Evolutionary conservation across 2,797 vertebrate species (phyloP).

Genomic region (Takifugu ocellatus): DNA sequence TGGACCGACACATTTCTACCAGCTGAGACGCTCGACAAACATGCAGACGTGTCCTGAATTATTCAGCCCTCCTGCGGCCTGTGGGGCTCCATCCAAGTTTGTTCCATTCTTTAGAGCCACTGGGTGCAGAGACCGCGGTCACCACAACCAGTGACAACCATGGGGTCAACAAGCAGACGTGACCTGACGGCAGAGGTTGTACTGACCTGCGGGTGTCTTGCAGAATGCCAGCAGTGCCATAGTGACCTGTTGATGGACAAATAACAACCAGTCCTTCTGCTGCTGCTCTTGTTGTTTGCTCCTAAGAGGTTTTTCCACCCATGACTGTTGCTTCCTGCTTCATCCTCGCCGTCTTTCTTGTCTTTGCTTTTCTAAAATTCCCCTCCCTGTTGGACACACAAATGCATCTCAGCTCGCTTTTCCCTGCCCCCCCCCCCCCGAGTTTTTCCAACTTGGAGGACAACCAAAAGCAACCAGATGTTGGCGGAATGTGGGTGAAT

Average conservation of each 20-base stretch:
- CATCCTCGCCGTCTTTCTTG: conserved; percentile 9
- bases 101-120: too few relatives aligned
- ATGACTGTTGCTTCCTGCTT: conserved; percentile 21
- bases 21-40: conserved; percentile 5
- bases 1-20: too few relatives aligned
- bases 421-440: background rate
- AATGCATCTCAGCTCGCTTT: conserved; percentile 13
- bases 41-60: conserved; percentile 5
- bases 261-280: conserved; percentile 26
- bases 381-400: conserved; percentile 31
- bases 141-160: conserved; percentile 12
- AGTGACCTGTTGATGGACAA: conserved; percentile 40
- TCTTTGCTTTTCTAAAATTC: conserved; percentile 27
- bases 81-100: too few relatives aligned
- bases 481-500: conserved; percentile 40
- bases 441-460: conserved; percentile 47
- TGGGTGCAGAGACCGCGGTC: background rate
- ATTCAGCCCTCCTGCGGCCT: conserved; percentile 3
- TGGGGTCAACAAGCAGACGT: conserved; percentile 22
- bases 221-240: conserved; percentile 68
- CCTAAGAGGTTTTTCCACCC: conserved; percentile 16
- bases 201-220: conserved; percentile 74
- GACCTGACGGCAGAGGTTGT: conserved; percentile 26
- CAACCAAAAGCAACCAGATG: conserved; percentile 67
- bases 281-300: conserved; percentile 23